Base-by-base conservation (phyloP, 2,797 vertebrate genomes). In the Mycteria americana region DNA sequence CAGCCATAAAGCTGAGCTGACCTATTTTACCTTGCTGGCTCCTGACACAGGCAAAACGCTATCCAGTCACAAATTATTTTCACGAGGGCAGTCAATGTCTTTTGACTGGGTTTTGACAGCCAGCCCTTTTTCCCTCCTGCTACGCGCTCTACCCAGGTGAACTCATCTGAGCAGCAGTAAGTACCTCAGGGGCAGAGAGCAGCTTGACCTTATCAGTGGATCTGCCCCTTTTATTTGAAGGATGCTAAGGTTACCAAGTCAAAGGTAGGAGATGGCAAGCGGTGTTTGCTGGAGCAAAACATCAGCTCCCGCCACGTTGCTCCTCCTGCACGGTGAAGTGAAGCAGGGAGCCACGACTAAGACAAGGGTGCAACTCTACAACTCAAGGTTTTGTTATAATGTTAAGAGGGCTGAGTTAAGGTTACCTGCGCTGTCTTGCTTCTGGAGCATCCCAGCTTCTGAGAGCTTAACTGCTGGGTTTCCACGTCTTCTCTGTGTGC, bases 181-280 rank as follows among this genome's bases (percentile, higher is more conserved):
- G 85, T 35, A 51, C 50, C 89, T 68, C 0, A 1, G 57, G 68
- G 96, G 39, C 62, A 91, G 62, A 78, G 73, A 91, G 46, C 68
- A 85, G 85, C 73, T 68, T 91, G 87, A 94, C 89, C 76, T 89
- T 91, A 65, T 83, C 78, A 59, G 75, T 22, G 43, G 23, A 76
- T 75, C 18, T 63, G 68, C 39, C 35, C n/a, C 57, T 48, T 85
- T 51, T 15, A 8, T 70, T 72, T 80, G 75, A 82, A 59, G 59
- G 57, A 73, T 59, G 69, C 23, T 65, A 53, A 85, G 72, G 72
- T 63, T 88, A 62, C 23, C 4, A 35, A 80, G 64, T 27, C 72
- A 74, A 22, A 75, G 33, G 45, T 6, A 72, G 62, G 84, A 93
- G 54, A 83, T 18, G 33, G 43, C 23, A 93, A 82, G 28, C 0